Base-by-base conservation (phyloP, 2,888 invertebrate genomes). In the Campopleginae sp. region DNA sequence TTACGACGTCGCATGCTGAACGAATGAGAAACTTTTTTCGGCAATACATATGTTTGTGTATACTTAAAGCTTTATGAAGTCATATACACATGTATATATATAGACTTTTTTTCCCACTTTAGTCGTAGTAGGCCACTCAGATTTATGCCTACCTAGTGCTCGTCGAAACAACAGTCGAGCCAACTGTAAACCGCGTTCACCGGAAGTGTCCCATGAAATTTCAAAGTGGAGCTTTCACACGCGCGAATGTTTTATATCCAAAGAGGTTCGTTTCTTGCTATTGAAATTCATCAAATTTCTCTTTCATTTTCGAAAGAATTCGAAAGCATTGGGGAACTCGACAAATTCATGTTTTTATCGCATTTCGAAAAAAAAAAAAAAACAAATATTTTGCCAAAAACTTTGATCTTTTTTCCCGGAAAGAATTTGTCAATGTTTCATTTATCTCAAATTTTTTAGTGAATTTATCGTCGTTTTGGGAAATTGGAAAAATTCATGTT, bases 131-230 rank as follows among this genome's bases (percentile, higher is more conserved):
- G 17, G 12, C 48, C 48, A 66, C 51, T 63, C 48, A 63, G 31
- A 75, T 75, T 75, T 75, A 68, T 81, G 66, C 33, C 27, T 23
- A 19, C 51, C 51, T 58, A 76, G 23, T 61, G 81, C 38, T 80
- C 58, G 66, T 33, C 46, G 63, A 58, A 70, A 48, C 79, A 80
- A 77, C 71, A 42, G 58, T 72, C 58, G n/a, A 38, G 76, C 74
- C 83, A 70, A 79, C 74, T 63, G 70, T 80, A 58, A 70, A 65
- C 63, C 63, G 44, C 63, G 44, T 51, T 63, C 23, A 84, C 44
- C 75, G 79, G 54, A 84, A 77, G 76, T 80, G 68, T 42, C 80
- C 23, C 54, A 33, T 46, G 27, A 76, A 54, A 77, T 80, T 80
- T 46, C 70, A 17, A 6, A 76, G 65, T 76, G 66, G 61, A 66